Base-by-base conservation (phyloP, 1,140 invertebrate genomes). In the Megalopta genalis region DNA sequence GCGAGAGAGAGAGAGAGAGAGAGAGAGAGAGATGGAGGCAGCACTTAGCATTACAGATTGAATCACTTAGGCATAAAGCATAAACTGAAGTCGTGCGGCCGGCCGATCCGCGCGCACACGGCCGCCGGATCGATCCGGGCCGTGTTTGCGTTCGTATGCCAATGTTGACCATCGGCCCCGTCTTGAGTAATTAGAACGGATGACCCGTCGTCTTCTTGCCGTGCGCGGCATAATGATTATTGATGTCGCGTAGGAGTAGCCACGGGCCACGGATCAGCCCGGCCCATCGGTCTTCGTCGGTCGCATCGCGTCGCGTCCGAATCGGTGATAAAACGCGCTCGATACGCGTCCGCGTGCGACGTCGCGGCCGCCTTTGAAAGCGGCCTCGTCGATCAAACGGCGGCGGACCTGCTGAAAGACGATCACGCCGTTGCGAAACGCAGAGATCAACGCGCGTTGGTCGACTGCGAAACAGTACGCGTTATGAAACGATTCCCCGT, bases 111-210 rank as follows among this genome's bases (percentile, higher is more conserved):
- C 1, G 32, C 60, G 12, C 25, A 37, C 3, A 80, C 67, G 42
- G 42, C 42, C 42, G 32, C 18, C 21, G 67, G 63, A 82, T 83
- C 83, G 60, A 85, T 77, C 52, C 21, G 60, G 39, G 49, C 37
- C 27, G n/a, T 23, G 52, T 72, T 72, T 49, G 49, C 83, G 69
- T 66, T 52, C 49, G 52, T 52, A 32, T 23, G 27, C 67, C 75
- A 71, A 83, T 77, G 72, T 75, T 72, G 75, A 83, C 81, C 60
- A 68, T 82, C 80, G 49, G 42, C 21, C 54, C 37, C 32, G 67
- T 84, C 76, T 86, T 82, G 80, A 85, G 68, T 86, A 86, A 86
- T 86, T 85, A 80, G 70, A 86, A 85, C 83, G 75, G 79, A 85
- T 75, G 74, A 68, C 60, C 54, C 21, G 66, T 79, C 39, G 64